Evolutionary conservation across 2,113 vertebrate genomes (phyloP).

Genomic region (Platysteira castanea): DNA sequence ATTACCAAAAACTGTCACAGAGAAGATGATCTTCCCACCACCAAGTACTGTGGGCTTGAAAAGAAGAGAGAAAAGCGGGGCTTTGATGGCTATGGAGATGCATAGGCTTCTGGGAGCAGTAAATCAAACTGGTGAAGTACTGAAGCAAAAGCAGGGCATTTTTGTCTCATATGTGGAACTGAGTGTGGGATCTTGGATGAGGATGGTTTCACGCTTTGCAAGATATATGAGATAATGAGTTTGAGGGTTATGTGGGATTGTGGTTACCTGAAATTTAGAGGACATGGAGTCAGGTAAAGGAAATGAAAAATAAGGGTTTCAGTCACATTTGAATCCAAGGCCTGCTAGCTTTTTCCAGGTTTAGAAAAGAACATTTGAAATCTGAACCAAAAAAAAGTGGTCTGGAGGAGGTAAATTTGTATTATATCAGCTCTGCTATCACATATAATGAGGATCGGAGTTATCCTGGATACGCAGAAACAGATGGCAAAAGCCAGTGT

Average conservation of each 20-base stretch:
- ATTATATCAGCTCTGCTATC: background rate
- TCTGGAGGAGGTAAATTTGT: background rate
- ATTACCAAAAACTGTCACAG: background rate
- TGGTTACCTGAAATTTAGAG: background rate
- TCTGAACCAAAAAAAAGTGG: background rate
- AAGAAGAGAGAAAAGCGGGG: rapidly evolving
- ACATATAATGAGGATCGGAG: background rate
- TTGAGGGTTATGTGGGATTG: background rate
- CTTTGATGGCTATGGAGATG: background rate
- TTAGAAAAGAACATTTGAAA: background rate
- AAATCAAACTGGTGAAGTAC: background rate
- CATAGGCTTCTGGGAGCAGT: background rate
- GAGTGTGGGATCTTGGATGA: background rate
- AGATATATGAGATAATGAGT: background rate
- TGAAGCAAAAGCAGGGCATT: background rate
- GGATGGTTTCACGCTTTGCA: background rate
- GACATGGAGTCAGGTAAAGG: background rate
- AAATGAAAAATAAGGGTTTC: background rate
- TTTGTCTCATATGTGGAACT: background rate
- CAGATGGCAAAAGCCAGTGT: background rate
- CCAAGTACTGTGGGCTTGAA: background rate
- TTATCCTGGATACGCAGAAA: background rate
- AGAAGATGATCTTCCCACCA: background rate
- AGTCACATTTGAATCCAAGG: background rate
- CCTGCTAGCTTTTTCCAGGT: background rate